Evolutionary conservation across 2,888 invertebrate species (phyloP).

Genomic region (Sepioteuthis lessoniana): DNA sequence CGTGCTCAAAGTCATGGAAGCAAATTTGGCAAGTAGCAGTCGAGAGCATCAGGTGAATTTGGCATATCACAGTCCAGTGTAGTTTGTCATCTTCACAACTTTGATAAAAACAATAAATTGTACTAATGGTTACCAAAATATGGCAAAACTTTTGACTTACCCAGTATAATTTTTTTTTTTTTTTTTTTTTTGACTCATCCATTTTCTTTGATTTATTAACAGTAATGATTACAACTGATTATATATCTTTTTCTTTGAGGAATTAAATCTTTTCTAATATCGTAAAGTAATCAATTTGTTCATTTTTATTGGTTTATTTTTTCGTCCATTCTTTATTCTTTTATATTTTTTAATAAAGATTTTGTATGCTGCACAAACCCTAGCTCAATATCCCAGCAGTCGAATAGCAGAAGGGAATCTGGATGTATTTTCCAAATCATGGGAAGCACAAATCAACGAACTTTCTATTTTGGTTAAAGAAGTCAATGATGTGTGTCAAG

Average conservation of each 20-base stretch:
- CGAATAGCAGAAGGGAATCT: conserved; percentile 97
- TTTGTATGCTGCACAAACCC: conserved; percentile 92
- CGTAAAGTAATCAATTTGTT: background rate
- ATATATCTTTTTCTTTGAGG: background rate
- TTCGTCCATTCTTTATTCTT: background rate
- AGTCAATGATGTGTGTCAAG: conserved; percentile 84
- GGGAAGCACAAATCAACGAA: conserved; percentile 93
- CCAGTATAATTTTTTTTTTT: too few relatives aligned
- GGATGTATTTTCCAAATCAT: conserved; percentile 81
- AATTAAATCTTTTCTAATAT: background rate
- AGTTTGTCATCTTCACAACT: too few relatives aligned
- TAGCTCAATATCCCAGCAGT: conserved; percentile 92
- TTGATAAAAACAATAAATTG: too few relatives aligned
- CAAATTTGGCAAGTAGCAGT: too few relatives aligned
- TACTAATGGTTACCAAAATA: too few relatives aligned
- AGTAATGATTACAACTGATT: background rate
- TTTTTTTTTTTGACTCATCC: too few relatives aligned
- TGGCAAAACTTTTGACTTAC: too few relatives aligned
- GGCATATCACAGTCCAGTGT: too few relatives aligned
- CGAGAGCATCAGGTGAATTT: too few relatives aligned
- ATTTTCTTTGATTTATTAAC: background rate
- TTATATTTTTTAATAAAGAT: conserved; percentile 76
- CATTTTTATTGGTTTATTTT: background rate
- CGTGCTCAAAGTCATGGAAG: too few relatives aligned
- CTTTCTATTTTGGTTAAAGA: conserved; percentile 92